Evolutionary conservation across 2,797 vertebrate species (phyloP), one percentile per base, ranked within the genome.

Genomic region (Malacoctenus gilli): DNA sequence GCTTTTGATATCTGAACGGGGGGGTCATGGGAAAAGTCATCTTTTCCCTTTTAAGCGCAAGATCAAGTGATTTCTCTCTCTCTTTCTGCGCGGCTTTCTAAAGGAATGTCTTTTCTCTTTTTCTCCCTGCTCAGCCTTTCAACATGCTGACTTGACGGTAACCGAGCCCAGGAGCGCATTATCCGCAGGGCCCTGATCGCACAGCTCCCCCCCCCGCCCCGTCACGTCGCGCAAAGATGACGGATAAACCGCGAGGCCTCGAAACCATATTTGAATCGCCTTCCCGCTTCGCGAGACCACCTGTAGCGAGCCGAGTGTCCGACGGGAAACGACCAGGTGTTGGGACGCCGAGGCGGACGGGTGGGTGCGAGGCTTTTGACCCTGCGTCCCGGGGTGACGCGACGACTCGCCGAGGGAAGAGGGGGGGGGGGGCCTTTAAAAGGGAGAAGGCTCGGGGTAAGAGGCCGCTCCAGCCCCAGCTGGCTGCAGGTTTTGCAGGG

Each of bases 401-500:
- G 8, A 4, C 8, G 22, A 23, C 8, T 4, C 8, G 4, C 22
- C 22, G 22, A 8, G 22, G 22, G 22, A n/a, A n/a, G n/a, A n/a
- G n/a, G n/a, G 22, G 22, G 22, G 22, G 22, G 22, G 8, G 22
- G 22, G 35, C 36, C 51, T 59, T 37, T 52, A 23, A 31, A 8
- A 65, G 54, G 49, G 59, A 80, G 55, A 23, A n/a, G n/a, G n/a
- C n/a, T n/a, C n/a, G n/a, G n/a, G n/a, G n/a, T n/a, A n/a, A n/a
- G n/a, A n/a, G n/a, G 21, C 32, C 46, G 57, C 41, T 47, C 37
- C 19, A 47, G 60, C 50, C 72, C 80, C 68, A n/a, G 8, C 22
- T 23, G 11, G 50, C 48, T 67, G n/a, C 0, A 58, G 58, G 64
- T 77, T 23, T 79, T 86, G 85, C 84, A 89, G 81, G 81, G 77